Evolutionary conservation across 2,888 invertebrate genomes (phyloP).

Genomic region (Pseudanteris insignis): DNA sequence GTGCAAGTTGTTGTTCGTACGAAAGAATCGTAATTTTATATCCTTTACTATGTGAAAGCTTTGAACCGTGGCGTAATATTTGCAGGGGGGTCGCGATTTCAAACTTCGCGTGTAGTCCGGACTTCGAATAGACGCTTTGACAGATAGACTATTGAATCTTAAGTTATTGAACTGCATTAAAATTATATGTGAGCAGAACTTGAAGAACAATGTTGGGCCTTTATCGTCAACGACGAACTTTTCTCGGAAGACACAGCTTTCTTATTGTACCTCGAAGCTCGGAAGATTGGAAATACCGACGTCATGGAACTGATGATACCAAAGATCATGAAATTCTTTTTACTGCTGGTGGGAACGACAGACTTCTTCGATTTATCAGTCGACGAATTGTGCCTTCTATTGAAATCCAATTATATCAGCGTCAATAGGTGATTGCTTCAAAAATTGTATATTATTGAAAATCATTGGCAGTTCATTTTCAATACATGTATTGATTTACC

Average conservation of each 20-base stretch:
- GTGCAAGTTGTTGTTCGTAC: conserved; percentile 29
- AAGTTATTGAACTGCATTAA: conserved; percentile 36
- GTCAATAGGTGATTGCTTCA: conserved; percentile 74
- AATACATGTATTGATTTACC: too few species aligned
- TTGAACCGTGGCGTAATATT: conserved; percentile 30
- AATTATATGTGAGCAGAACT: conserved; percentile 68
- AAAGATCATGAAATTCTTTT: conserved; percentile 78
- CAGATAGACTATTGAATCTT: conserved; percentile 28
- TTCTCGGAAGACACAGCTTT: conserved; percentile 82
- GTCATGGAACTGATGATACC: conserved; percentile 79
- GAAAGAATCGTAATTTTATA: conserved; percentile 10
- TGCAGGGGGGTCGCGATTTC: conserved; percentile 8
- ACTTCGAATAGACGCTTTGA: conserved; percentile 14
- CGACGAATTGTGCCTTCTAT: conserved; percentile 74
- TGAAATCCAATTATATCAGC: conserved; percentile 78
- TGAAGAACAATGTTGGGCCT: conserved; percentile 81
- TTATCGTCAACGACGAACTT: conserved; percentile 75
- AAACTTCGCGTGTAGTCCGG: conserved; percentile 20
- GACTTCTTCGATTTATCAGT: conserved; percentile 76
- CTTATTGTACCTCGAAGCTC: conserved; percentile 73
- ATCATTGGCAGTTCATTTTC: too few species aligned
- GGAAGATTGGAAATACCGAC: conserved; percentile 69
- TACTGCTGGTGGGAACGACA: conserved; percentile 78
- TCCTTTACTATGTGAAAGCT: conserved; percentile 5
- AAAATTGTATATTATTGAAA: too few species aligned